Conservation (phyloP, 2,888 invertebrate species). For the Chaitophorus viminalis region DNA sequence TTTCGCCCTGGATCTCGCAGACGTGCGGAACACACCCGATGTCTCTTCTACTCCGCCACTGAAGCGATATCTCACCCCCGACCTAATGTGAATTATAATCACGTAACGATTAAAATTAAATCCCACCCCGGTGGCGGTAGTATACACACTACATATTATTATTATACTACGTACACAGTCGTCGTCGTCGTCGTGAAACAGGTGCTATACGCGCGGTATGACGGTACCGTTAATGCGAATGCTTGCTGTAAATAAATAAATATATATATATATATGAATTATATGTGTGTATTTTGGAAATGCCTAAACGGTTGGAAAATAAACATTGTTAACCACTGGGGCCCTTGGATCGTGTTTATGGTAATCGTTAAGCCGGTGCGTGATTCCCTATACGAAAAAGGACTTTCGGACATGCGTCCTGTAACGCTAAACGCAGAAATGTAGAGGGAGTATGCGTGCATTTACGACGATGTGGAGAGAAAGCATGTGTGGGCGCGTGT, state of each 20-base stretch:
- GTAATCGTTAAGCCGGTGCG: constrained; percentile 57
- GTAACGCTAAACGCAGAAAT: not conserved
- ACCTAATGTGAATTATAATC: constrained; percentile 46
- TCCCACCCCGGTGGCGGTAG: not conserved
- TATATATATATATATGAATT: no score
- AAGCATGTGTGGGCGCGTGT: no score
- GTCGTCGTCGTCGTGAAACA: constrained; percentile 34
- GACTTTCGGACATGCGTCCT: constrained; percentile 51
- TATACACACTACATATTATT: no score
- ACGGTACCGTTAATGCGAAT: not conserved
- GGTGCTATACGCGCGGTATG: constrained; percentile 12
- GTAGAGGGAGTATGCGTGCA: no score
- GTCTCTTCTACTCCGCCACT: constrained; percentile 18
- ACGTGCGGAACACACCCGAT: constrained; percentile 8
- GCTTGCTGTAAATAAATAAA: no score
- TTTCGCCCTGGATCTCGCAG: constrained; percentile 2
- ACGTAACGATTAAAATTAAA: constrained; percentile 56
- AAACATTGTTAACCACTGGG: constrained; percentile 47
- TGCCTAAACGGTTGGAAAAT: constrained; percentile 26
- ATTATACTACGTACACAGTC: no score
- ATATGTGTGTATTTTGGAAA: not conserved
- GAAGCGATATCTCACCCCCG: constrained; percentile 3
- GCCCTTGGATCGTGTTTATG: constrained; percentile 46
- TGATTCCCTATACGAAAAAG: constrained; percentile 19
- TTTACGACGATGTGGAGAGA: no score